Conservation (phyloP, 2,113 vertebrate species). For the Candoia aspera region DNA sequence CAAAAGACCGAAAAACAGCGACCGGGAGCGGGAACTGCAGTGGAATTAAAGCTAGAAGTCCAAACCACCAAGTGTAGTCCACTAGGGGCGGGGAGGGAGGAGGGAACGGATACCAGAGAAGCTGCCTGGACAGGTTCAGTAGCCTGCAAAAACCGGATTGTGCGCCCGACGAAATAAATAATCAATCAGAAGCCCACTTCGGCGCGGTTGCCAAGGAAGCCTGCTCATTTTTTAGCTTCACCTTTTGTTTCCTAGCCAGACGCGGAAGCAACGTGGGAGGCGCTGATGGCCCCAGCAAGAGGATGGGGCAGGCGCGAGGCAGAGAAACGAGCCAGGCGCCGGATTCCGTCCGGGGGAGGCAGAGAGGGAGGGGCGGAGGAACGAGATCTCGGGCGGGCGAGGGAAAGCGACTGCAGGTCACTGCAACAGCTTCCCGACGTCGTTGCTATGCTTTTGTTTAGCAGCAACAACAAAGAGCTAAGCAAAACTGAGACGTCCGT, state of each 20-base stretch:
- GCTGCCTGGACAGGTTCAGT: conserved; percentile 16
- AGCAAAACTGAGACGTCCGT: conserved; percentile 56
- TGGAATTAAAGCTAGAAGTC: conserved; percentile 44
- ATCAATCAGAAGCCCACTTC: background rate
- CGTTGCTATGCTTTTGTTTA: conserved; percentile 63
- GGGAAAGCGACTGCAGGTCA: conserved; percentile 24
- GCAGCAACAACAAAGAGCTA: conserved; percentile 54
- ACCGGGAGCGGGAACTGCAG: background rate
- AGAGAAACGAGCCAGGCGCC: conserved; percentile 41
- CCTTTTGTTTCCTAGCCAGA: background rate
- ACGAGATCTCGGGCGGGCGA: background rate
- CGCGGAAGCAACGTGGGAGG: conserved; percentile 28
- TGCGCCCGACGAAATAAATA: background rate
- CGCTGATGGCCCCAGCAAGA: background rate
- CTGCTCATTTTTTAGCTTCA: conserved; percentile 8
- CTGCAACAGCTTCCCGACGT: conserved; percentile 40
- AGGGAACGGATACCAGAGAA: background rate
- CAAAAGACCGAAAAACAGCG: background rate
- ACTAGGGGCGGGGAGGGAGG: background rate
- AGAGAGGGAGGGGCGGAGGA: background rate
- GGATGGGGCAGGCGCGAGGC: conserved; percentile 52
- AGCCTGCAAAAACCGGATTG: conserved; percentile 33
- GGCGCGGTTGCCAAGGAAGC: conserved; percentile 34
- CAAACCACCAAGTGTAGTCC: conserved; percentile 17
- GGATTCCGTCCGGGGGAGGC: conserved; percentile 18